phyloP scores from a whole-genome alignment of 2,888 invertebrate species.

The Pseudoips prasinana region DNA sequence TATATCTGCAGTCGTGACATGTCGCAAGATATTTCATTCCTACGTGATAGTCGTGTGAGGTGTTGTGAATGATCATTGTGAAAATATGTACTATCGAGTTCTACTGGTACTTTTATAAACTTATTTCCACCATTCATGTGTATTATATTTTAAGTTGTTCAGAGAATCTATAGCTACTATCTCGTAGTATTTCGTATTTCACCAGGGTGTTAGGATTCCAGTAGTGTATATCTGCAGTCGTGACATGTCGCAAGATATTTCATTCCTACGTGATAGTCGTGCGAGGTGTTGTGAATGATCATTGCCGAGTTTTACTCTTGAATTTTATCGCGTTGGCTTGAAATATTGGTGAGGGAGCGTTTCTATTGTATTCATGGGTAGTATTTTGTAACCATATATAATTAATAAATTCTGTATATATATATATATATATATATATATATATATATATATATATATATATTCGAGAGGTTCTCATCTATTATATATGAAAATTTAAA shows the following conservation, averaged over 20 bases:
- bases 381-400: no score
- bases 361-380: no score
- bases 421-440: no score
- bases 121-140: conserved; percentile 18
- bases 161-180: conserved; percentile 1
- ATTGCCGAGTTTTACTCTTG: conserved; percentile 13
- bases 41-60: conserved; percentile 50
- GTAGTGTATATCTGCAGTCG: conserved; percentile 37
- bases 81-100: conserved; percentile 8
- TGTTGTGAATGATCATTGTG: conserved; percentile 29
- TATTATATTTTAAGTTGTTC: conserved; percentile 12
- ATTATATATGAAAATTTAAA: no score
- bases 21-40: conserved; percentile 46
- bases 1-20: conserved; percentile 32
- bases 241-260: conserved; percentile 43
- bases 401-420: no score
- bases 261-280: conserved; percentile 51
- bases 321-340: conserved; percentile 6
- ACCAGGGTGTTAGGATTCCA: conserved; percentile 37
- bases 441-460: no score
- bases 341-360: conserved; percentile 1
- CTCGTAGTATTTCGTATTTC: conserved; percentile 34
- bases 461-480: no score
- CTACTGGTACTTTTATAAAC: conserved; percentile 2
- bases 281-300: conserved; percentile 33